phyloP scores from a whole-genome alignment of 1,140 invertebrate species.

The Tyrophagus putrescentiae region DNA sequence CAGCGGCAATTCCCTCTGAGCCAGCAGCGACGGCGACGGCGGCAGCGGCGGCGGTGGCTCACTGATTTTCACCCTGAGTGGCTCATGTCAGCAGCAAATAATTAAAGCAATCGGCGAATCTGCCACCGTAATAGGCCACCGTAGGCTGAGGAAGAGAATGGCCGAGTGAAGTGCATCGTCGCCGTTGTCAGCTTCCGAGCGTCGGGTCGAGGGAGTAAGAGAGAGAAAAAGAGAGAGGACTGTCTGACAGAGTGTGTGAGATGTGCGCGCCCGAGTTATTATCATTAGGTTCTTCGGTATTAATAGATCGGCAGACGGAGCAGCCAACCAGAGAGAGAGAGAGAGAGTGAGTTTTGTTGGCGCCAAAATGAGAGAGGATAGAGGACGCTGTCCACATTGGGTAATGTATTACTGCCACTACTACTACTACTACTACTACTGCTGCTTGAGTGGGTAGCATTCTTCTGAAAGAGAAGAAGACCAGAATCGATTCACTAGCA shows the following conservation, averaged over 20 bases:
- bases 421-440: no score
- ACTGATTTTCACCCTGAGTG: neutral
- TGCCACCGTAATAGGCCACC: neutral
- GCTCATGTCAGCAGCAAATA: constrained; percentile 10
- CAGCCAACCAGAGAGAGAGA: constrained; percentile 11
- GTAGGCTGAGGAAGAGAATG: neutral
- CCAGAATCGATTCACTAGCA: neutral
- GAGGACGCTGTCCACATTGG: neutral
- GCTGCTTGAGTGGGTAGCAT: neutral
- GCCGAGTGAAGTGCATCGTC: neutral
- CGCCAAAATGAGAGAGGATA: neutral
- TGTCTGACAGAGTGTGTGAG: neutral
- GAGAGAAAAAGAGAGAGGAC: constrained; percentile 8
- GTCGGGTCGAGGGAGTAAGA: neutral
- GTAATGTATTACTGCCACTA: neutral
- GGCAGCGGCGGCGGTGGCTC: neutral
- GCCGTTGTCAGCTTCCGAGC: neutral
- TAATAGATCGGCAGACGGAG: constrained; percentile 6
- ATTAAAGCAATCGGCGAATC: constrained; percentile 12
- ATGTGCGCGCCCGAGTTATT: constrained; percentile 1
- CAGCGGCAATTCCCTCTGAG: neutral
- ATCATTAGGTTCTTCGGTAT: constrained; percentile 16
- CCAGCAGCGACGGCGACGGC: neutral
- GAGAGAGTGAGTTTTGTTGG: constrained; percentile 3
- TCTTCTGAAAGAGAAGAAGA: neutral